phyloP scores from a whole-genome alignment of 2,888 invertebrate genomes.

The Lasius fuliginosus region DNA sequence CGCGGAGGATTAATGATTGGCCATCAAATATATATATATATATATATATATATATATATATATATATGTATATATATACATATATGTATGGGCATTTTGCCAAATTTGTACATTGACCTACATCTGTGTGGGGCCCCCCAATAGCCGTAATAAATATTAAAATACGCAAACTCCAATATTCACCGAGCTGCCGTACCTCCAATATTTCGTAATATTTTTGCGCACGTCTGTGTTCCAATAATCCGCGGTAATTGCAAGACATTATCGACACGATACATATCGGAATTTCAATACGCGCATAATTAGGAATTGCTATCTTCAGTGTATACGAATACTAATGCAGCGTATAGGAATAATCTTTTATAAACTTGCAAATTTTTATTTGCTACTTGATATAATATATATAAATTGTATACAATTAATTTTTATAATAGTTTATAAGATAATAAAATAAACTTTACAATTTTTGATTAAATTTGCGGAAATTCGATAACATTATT shows the following conservation, averaged over 20 bases:
- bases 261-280: slow-evolving; percentile 54
- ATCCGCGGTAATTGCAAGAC: slow-evolving; percentile 54
- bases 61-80: background rate
- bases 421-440: slow-evolving; percentile 1
- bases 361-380: background rate
- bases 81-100: slow-evolving; percentile 38
- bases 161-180: slow-evolving; percentile 54
- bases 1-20: slow-evolving; percentile 48
- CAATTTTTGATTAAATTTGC: background rate
- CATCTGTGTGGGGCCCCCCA: slow-evolving; percentile 42
- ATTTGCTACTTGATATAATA: background rate
- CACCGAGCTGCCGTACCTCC: slow-evolving; percentile 28
- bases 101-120: slow-evolving; percentile 38
- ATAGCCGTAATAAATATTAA: slow-evolving; percentile 59
- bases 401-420: background rate
- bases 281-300: slow-evolving; percentile 47
- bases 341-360: background rate
- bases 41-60: no score
- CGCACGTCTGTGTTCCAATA: slow-evolving; percentile 46
- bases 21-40: slow-evolving; percentile 45
- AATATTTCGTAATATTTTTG: slow-evolving; percentile 51
- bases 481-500: background rate
- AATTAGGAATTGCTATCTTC: slow-evolving; percentile 33
- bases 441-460: background rate
- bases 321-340: background rate